Conservation (phyloP, 2,888 invertebrate species). For the Drosophila formosana region DNA sequence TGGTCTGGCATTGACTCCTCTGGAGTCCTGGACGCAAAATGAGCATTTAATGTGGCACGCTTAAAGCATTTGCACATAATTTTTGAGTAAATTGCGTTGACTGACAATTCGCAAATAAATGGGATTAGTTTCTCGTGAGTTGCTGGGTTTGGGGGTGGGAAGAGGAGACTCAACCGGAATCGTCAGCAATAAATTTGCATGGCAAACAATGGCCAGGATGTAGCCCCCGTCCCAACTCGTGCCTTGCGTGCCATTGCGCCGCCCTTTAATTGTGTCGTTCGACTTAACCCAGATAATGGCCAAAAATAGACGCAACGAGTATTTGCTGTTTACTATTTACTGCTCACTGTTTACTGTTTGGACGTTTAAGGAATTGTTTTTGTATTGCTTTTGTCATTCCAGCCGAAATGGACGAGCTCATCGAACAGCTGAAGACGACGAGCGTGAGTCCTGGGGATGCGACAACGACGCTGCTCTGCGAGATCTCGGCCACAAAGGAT, state of each 20-base stretch:
- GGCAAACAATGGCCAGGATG: slow-evolving; percentile 41
- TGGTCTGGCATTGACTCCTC: neutral
- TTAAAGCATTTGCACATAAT: slow-evolving; percentile 53
- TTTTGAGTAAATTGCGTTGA: slow-evolving; percentile 37
- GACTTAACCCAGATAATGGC: slow-evolving; percentile 34
- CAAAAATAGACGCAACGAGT: slow-evolving; percentile 30
- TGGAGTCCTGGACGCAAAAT: slow-evolving; percentile 27
- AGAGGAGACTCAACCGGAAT: slow-evolving; percentile 27
- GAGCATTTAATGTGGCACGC: slow-evolving; percentile 67
- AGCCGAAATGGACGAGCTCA: slow-evolving; percentile 85
- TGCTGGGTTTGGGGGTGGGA: neutral
- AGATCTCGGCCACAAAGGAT: slow-evolving; percentile 84
- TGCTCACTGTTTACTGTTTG: slow-evolving; percentile 4
- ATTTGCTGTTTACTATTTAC: slow-evolving; percentile 8
- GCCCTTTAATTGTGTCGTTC: slow-evolving; percentile 31
- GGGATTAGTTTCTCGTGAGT: slow-evolving; percentile 23
- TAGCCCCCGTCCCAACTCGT: neutral
- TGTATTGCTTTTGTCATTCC: slow-evolving; percentile 7
- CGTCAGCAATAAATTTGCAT: slow-evolving; percentile 47
- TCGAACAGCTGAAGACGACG: slow-evolving; percentile 83
- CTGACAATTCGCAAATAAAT: slow-evolving; percentile 51
- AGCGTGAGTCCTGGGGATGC: slow-evolving; percentile 74
- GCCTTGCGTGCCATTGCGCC: slow-evolving; percentile 42
- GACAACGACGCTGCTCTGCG: slow-evolving; percentile 76
- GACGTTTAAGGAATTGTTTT: slow-evolving; percentile 20